phyloP scores from a whole-genome alignment of 2,888 invertebrate genomes.

The Cistogaster globosa region DNA sequence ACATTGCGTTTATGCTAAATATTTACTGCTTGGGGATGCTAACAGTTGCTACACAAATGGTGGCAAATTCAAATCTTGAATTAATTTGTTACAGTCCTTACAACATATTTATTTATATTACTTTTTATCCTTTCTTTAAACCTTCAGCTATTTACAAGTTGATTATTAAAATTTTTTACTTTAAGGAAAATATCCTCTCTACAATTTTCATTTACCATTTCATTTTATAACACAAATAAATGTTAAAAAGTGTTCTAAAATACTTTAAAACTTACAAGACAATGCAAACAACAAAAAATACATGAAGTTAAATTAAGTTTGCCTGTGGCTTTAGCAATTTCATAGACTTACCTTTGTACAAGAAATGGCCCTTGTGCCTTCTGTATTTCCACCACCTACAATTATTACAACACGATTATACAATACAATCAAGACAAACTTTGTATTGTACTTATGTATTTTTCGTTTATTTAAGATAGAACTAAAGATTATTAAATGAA shows the following conservation, averaged over 20 bases:
- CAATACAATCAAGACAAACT: neutral
- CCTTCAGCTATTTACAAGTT: neutral
- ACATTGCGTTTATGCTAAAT: no score
- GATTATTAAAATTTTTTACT: conserved; percentile 14
- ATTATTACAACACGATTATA: neutral
- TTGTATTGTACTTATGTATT: neutral
- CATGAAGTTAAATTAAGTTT: conserved; percentile 68
- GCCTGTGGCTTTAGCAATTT: conserved; percentile 55
- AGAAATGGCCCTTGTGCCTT: neutral
- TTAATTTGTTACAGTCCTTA: no score
- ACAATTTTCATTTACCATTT: neutral
- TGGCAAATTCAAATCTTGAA: no score
- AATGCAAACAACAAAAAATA: conserved; percentile 19
- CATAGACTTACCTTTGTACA: conserved; percentile 60
- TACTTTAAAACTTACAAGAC: neutral
- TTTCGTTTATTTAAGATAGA: conserved; percentile 52
- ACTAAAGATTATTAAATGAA: conserved; percentile 64
- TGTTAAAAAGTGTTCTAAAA: neutral
- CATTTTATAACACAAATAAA: neutral
- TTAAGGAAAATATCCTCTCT: neutral
- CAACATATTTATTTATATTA: neutral
- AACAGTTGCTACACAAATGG: no score
- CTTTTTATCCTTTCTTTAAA: neutral
- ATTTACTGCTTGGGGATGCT: no score
- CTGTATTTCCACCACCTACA: neutral